A percentile compares a stretch with the other conserved stretches of the same genome.
phyloP scores from a whole-genome alignment of 2,888 invertebrate genomes.

The Diplolepis rosae region DNA sequence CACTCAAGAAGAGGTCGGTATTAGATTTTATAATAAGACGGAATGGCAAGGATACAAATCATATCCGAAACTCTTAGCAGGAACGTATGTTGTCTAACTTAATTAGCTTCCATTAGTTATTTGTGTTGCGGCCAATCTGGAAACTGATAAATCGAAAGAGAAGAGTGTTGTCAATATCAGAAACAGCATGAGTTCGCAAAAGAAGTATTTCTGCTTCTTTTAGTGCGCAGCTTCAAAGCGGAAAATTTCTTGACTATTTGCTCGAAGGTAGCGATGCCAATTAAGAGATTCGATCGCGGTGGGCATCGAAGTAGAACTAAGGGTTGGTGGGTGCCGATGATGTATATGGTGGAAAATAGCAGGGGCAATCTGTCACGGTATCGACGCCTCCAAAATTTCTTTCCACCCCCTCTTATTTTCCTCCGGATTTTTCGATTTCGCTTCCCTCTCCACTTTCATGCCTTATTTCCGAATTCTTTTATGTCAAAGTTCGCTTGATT shows the following conservation, averaged over 20 bases:
- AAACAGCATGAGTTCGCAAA: conserved; percentile 38
- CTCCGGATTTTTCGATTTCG: conserved; percentile 37
- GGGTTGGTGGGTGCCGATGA: conserved; percentile 66
- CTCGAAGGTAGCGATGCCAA: conserved; percentile 62
- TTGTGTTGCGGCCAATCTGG: not conserved
- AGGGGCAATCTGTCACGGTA: conserved; percentile 71
- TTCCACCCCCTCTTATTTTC: conserved; percentile 12
- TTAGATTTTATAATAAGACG: no score
- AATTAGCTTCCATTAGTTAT: not conserved
- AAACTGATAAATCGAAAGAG: not conserved
- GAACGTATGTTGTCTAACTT: not conserved
- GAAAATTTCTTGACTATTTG: conserved; percentile 43
- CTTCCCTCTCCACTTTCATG: conserved; percentile 52
- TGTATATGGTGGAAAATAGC: conserved; percentile 73
- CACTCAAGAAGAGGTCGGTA: no score
- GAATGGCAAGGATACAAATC: no score
- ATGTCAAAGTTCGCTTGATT: conserved; percentile 48
- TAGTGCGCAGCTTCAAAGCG: conserved; percentile 8
- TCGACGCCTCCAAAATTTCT: conserved; percentile 66
- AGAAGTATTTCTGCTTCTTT: not conserved
- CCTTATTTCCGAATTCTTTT: conserved; percentile 61
- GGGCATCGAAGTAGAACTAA: conserved; percentile 68
- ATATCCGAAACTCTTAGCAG: no score
- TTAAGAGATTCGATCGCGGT: conserved; percentile 65
- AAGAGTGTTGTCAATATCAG: conserved; percentile 2